phyloP scores from a whole-genome alignment of 2,797 vertebrate species.

The Chanos chanos region DNA sequence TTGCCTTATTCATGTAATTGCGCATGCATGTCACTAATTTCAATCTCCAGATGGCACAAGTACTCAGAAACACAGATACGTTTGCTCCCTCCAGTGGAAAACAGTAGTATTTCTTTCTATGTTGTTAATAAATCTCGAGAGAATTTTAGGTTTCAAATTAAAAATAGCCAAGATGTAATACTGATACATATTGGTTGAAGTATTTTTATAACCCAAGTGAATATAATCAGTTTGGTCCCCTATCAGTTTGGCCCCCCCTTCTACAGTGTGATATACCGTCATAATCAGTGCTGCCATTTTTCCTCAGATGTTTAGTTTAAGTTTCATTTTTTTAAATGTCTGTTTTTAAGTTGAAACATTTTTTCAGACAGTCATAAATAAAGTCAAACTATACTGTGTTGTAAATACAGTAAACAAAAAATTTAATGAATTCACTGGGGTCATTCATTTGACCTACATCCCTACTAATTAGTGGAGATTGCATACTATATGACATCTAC shows the following conservation, averaged over 20 bases:
- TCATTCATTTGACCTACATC: background rate
- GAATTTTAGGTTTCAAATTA: too few species aligned
- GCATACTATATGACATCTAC: slow-evolving; percentile 1
- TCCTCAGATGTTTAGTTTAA: background rate
- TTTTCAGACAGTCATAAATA: background rate
- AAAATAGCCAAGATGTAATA: too few species aligned
- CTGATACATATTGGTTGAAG: too few species aligned
- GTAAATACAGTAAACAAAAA: too few species aligned
- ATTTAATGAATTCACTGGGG: too few species aligned
- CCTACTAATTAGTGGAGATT: slow-evolving; percentile 7
- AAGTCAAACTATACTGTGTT: background rate
- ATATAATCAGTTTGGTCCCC: too few species aligned
- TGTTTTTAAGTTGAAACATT: too few species aligned
- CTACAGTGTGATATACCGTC: too few species aligned
- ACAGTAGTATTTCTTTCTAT: background rate
- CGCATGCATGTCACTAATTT: slow-evolving; percentile 56
- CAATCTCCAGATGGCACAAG: slow-evolving; percentile 38
- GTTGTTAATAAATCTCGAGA: too few species aligned
- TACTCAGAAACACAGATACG: slow-evolving; percentile 56
- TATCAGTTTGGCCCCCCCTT: too few species aligned
- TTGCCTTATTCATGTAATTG: slow-evolving; percentile 37
- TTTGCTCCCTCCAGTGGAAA: slow-evolving; percentile 71
- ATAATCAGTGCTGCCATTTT: background rate
- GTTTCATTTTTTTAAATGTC: background rate
- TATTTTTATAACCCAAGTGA: too few species aligned